Base-by-base conservation (phyloP, 2,113 vertebrate species). In the Nematolebias whitei region DNA sequence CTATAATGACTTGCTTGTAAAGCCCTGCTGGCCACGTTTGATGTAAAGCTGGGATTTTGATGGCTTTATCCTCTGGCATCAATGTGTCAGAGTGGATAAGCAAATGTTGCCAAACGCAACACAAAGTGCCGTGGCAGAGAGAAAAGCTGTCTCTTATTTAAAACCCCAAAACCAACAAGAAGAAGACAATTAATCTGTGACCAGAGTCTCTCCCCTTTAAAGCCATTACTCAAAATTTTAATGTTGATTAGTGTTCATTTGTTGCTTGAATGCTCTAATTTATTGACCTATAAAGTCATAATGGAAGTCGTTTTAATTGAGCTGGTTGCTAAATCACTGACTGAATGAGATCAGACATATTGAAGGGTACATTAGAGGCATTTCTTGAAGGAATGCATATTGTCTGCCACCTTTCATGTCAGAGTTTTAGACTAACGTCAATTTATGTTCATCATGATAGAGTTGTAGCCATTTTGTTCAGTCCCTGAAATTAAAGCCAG, bases 271-370 rank as follows among this genome's bases (percentile, higher is more conserved):
- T 41, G 69, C 14, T 66, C 51, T 73, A 79, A 81, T 85, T 83
- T 86, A 86, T 84, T 87, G 87, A 78, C 72, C 58, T 73, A 67
- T 89, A 81, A 90, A 57, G 58, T 81, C 82, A 87, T 87, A 79
- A 84, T 83, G 48, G 74, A 73, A 72, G 74, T 78, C 72, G 70
- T 80, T 80, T 79, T 79, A 74, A 78, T 74, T 73, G 80, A 69
- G 66, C 73, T 66, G 54, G 77, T 45, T 79, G 82, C 83, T 71
- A 61, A 73, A 76, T 71, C 74, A 67, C 64, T 76, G 71, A 83
- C 68, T 74, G 78, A 83, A 79, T 84, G 71, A 85, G 74, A 86
- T 82, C 72, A 73, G 74, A 65, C 53, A 64, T 71, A 2, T 35
- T 10, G 2, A 9, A 35, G 9, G 32, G 5, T 35, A 35, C 5